Base-by-base conservation (phyloP, 2,888 invertebrate genomes). In the Agonopterix heracliana region DNA sequence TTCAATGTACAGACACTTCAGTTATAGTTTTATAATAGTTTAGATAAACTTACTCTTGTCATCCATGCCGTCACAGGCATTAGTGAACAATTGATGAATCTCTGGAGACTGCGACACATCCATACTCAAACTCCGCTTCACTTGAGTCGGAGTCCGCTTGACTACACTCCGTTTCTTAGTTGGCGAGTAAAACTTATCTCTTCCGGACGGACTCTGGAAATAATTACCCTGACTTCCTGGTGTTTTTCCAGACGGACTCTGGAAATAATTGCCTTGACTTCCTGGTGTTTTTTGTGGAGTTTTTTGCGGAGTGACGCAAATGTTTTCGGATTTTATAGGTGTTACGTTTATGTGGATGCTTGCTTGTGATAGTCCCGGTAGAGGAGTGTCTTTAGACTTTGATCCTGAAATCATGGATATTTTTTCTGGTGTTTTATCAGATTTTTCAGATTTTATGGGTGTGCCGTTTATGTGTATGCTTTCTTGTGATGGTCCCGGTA, bases 41-140 rank as follows among this genome's bases (percentile, higher is more conserved):
- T n/a, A n/a, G 2, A 26, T 5, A 26, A 26, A 64, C 81, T 78
- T 68, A 87, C 87, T 84, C 58, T 80, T 84, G 51, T 85, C 82
- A 75, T 86, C 82, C 54, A 71, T 60, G 8, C 63, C 71, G 34
- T 64, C 49, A 54, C 64, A 65, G 44, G 64, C 63, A 45, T 60
- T 50, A 35, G 40, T 46, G 48, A 70, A 26, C 26, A 7, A 26
- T 7, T 26, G 26, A 26, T 26, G 26, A 26, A 26, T 7, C 26
- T 26, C 26, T 26, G 26, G 7, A 26, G 26, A 26, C 26, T 26
- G 26, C 7, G 26, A 26, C 5, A 26, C 3, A 3, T 66, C 54
- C 13, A 51, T 52, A 41, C 47, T 51, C 12, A 85, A 67, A 54
- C 71, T 80, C 47, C 67, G 74, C 47, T 73, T 79, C 2, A 56